Conservation (phyloP, 2,797 vertebrate genomes). For the Delichon dasypus region DNA sequence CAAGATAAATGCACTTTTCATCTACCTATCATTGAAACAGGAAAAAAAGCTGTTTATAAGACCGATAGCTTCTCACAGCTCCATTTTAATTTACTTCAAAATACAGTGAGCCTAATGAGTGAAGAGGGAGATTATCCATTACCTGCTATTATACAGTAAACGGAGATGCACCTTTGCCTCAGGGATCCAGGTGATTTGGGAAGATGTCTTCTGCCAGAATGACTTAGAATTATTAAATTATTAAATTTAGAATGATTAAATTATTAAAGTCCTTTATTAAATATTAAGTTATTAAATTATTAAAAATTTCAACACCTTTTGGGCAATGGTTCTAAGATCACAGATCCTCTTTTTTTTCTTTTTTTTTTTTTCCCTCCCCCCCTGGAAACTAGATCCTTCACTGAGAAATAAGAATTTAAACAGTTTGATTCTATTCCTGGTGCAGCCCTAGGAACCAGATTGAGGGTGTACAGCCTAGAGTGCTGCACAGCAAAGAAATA, state of each 20-base stretch:
- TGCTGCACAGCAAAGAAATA: not conserved
- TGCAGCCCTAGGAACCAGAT: not conserved
- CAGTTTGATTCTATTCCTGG: not conserved
- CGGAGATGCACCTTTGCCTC: not conserved
- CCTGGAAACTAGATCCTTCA: not conserved
- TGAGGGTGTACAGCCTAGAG: not conserved
- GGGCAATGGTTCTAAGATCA: not conserved
- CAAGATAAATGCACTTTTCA: not conserved
- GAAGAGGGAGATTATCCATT: not conserved
- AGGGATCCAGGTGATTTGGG: not conserved
- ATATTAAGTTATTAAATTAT: not conserved
- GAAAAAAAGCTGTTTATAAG: not conserved
- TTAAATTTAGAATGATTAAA: not conserved
- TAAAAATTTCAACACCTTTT: not conserved
- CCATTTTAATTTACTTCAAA: not conserved
- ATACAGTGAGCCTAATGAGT: not conserved
- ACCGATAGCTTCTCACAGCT: not conserved
- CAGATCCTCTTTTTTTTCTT: not conserved
- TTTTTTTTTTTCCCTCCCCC: not conserved
- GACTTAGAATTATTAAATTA: not conserved
- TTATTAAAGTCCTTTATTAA: not conserved
- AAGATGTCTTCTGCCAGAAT: not conserved
- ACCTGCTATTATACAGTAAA: not conserved
- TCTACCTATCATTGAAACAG: not conserved
- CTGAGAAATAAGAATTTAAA: not conserved